phyloP scores from a whole-genome alignment of 2,113 vertebrate species.

The Daboia siamensis region DNA sequence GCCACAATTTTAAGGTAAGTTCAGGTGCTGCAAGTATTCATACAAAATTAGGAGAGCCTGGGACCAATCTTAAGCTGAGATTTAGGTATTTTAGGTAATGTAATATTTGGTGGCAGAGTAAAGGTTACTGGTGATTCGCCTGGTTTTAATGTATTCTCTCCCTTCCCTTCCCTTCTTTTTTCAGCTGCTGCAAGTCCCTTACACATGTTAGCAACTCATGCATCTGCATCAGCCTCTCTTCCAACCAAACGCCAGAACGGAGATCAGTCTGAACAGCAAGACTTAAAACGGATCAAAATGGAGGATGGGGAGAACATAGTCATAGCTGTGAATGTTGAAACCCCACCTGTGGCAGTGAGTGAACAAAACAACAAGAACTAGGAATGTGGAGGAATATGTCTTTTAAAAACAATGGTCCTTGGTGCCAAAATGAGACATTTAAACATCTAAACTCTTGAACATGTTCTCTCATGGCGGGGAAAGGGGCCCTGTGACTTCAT shows the following conservation, averaged over 20 bases:
- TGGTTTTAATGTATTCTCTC: not conserved
- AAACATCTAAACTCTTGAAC: slow-evolving; percentile 71
- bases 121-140: not conserved
- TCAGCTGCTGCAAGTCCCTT: slow-evolving; percentile 86
- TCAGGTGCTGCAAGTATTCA: not conserved
- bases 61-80: not conserved
- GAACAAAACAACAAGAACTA: slow-evolving; percentile 83
- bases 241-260: slow-evolving; percentile 95
- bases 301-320: slow-evolving; percentile 75
- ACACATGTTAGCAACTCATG: slow-evolving; percentile 91
- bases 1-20: not conserved
- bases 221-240: slow-evolving; percentile 89
- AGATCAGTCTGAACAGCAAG: slow-evolving; percentile 77
- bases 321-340: slow-evolving; percentile 74
- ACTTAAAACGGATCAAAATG: slow-evolving; percentile 84
- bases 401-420: slow-evolving; percentile 58
- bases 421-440: slow-evolving; percentile 90
- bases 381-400: slow-evolving; percentile 48
- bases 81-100: not conserved
- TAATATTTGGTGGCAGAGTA: not conserved
- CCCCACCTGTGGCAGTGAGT: slow-evolving; percentile 66
- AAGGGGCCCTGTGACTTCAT: slow-evolving; percentile 75
- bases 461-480: slow-evolving; percentile 66
- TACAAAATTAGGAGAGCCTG: not conserved
- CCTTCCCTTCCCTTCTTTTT: not conserved